These are phyloP conservation scores for Elysia crispata DNA, from an alignment of 2,888 invertebrate species.

Conservation along the genomic window DNA sequence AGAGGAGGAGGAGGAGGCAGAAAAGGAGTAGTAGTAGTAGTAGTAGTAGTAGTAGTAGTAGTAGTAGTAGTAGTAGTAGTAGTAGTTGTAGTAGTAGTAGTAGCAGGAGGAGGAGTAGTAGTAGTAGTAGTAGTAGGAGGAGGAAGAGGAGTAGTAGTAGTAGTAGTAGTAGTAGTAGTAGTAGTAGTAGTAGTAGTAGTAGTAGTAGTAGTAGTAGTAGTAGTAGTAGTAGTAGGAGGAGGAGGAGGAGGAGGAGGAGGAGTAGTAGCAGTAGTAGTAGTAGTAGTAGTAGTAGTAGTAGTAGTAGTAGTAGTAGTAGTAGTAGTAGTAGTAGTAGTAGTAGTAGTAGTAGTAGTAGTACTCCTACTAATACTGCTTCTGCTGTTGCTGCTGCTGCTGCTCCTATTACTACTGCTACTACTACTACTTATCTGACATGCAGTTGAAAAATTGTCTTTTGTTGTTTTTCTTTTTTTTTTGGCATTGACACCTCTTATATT, in stretches of 20 bases:
- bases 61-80: slow-evolving; percentile 6
- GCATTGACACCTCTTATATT: neutral
- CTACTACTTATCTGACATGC: too few species aligned
- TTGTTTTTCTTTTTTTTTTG: neutral
- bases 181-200: neutral
- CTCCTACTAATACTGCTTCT: neutral
- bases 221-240: too few species aligned
- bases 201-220: slow-evolving; percentile 2
- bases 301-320: neutral
- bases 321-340: neutral
- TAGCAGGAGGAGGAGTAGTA: neutral
- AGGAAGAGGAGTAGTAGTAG: too few species aligned
- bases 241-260: too few species aligned
- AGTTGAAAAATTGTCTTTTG: slow-evolving; percentile 1
- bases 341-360: neutral
- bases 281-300: neutral
- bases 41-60: neutral
- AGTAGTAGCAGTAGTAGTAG: too few species aligned
- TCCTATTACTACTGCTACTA: too few species aligned
- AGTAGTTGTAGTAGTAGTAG: neutral
- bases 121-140: too few species aligned
- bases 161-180: slow-evolving; percentile 10
- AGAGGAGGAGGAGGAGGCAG: too few species aligned
- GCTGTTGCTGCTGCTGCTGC: neutral
- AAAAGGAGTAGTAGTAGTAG: too few species aligned